phyloP scores from a whole-genome alignment of 1,140 invertebrate species.

The Drosophila kepulauana region DNA sequence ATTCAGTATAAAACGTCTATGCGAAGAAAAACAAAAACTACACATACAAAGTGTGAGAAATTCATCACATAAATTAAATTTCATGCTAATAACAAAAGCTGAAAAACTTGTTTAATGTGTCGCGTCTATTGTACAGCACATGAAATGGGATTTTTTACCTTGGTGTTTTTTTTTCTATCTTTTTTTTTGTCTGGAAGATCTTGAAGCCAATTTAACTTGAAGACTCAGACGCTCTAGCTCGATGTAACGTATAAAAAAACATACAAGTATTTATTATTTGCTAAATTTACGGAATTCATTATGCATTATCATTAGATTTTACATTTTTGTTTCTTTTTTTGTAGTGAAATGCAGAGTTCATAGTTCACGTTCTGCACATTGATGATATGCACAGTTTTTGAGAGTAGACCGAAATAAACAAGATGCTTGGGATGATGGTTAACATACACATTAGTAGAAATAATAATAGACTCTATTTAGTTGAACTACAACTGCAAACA shows the following conservation, averaged over 20 bases:
- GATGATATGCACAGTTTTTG: constrained; percentile 69
- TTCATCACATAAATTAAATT: constrained; percentile 63
- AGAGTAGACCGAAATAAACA: constrained; percentile 57
- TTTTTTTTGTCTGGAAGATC: constrained; percentile 30
- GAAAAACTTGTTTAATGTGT: constrained; percentile 30
- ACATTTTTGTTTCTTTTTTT: constrained; percentile 31
- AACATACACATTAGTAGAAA: neutral
- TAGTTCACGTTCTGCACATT: constrained; percentile 45
- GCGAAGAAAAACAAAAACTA: constrained; percentile 52
- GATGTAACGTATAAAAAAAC: constrained; percentile 39
- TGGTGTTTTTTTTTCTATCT: neutral
- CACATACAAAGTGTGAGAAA: constrained; percentile 21
- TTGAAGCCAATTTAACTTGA: constrained; percentile 47
- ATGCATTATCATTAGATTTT: constrained; percentile 32
- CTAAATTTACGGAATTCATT: constrained; percentile 71
- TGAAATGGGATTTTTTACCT: constrained; percentile 33
- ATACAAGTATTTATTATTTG: constrained; percentile 55
- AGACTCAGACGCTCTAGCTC: constrained; percentile 35
- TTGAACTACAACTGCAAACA: constrained; percentile 42
- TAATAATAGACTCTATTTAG: constrained; percentile 6
- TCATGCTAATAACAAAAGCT: constrained; percentile 66
- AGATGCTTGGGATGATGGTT: neutral
- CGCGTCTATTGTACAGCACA: constrained; percentile 25
- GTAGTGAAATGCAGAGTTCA: constrained; percentile 57
- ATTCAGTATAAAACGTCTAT: constrained; percentile 70